Evolutionary conservation across 1,140 invertebrate genomes (phyloP), one percentile per base, ranked within the genome.

Genomic region (Pararge aegeria): DNA sequence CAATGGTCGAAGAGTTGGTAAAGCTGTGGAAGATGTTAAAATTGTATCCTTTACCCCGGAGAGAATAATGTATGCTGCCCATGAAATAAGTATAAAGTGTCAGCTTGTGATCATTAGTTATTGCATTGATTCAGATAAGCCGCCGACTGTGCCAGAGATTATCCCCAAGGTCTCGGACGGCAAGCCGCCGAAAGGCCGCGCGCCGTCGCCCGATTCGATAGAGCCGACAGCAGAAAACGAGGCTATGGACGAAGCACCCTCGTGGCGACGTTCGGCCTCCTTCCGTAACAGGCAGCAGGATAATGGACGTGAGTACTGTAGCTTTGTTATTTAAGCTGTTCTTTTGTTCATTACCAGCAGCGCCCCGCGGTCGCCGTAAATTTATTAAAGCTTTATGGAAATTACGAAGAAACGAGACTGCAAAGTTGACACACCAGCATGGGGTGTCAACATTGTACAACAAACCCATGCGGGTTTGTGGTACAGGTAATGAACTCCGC

Each of bases 141-240:
- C 75, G 65, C 76, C 78, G 10, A 64, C 71, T 2, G 86, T 89
- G 59, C 88, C 91, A 24, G 91, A 91, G 73, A 94, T 94, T 63
- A 92, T 93, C 44, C 91, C 92, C 66, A 93, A 92, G 69, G 93
- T 94, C 89, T 55, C 68, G 16, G 83, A 85, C 21, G 69, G 72
- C 15, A 90, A 90, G 54, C 84, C 85, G n/a, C 84, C 84, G 10
- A 82, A 80, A 49, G 78, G 73, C 0, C 66, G 82, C 1, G 75
- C 86, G n/a, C 75, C 81, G 0, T 84, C 83, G 13, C 83, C 83
- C 1, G 83, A 80, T 5, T 49, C 55, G 4, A 66, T 70, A 1
- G 77, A 78, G 30, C 55, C 70, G 0, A 44, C 63, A 0, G 66
- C 77, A 5, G 51, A 59, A 0, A 61, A 56, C 42, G 24, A 57